These are phyloP conservation scores for Melinaea menophilus DNA, from an alignment of 2,888 invertebrate genomes.

Conservation along the genomic window DNA sequence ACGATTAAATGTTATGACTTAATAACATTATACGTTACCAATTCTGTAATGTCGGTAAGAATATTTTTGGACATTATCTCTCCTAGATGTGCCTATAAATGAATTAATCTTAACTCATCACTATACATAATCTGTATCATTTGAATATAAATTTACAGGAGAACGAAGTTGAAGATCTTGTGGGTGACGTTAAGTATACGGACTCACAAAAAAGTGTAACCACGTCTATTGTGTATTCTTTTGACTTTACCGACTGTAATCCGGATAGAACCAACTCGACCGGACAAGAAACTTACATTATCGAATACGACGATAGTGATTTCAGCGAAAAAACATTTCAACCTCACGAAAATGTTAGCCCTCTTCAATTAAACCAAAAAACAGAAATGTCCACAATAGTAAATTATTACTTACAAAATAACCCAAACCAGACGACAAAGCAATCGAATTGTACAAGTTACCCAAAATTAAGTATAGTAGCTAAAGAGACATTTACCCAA, in stretches of 20 bases:
- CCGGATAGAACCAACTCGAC: conserved; percentile 64
- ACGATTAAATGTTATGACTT: conserved; percentile 44
- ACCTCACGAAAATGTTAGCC: conserved; percentile 37
- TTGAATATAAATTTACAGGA: conserved; percentile 44
- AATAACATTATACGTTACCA: conserved; percentile 60
- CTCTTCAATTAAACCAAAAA: conserved; percentile 16
- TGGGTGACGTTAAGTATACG: conserved; percentile 57
- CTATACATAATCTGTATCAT: neutral
- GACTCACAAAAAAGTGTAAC: conserved; percentile 69
- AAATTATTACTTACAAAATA: conserved; percentile 31
- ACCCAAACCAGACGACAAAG: conserved; percentile 30
- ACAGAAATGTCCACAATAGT: conserved; percentile 23
- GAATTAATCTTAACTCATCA: neutral
- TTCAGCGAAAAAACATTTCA: conserved; percentile 51
- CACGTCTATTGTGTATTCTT: conserved; percentile 57
- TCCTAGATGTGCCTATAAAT: no score
- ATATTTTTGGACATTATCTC: neutral
- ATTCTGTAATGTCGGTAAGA: conserved; percentile 63
- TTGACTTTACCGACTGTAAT: conserved; percentile 63
- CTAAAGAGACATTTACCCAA: conserved; percentile 72
- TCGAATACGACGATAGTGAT: conserved; percentile 59
- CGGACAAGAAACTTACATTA: conserved; percentile 63
- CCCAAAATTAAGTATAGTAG: conserved; percentile 42
- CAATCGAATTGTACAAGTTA: conserved; percentile 31
- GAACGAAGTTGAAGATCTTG: conserved; percentile 61